Base-by-base conservation (phyloP, 2,113 vertebrate species). In the Chauna torquata region DNA sequence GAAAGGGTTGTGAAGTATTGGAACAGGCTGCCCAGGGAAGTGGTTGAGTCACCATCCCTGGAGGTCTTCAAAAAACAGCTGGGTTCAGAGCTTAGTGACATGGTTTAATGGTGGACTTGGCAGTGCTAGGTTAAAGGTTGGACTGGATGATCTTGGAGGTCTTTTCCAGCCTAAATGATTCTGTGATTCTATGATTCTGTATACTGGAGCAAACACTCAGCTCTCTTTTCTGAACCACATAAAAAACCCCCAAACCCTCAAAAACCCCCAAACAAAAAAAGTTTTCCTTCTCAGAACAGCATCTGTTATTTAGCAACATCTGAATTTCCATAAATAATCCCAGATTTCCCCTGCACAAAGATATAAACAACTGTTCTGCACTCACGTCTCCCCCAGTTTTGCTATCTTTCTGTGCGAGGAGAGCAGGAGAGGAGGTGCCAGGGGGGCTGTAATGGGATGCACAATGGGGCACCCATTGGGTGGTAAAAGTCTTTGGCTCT, bases 281-380 rank as follows among this genome's bases (percentile, higher is more conserved):
- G 28, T 92, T 94, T 90, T 87, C 72, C 90, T 96, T 95, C 96
- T 96, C 62, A 95, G 84, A 92, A 71, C 40, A 90, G 88, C 97
- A 97, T 98, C 97, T 98, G 98, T 97, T 98, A 93, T 95, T 97
- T 93, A 97, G 96, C 95, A 97, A 97, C 3, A 57, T 97, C 94
- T 96, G 95, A 97, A 97, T 97, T 95, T 96, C 90, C 96, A 92
- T 97, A 98, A 98, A 98, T 97, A 97, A 97, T 97, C 97, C 97
- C 98, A 98, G 97, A 98, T 98, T 97, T 96, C 90, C 85, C 86
- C 88, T 90, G 94, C 94, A 74, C 90, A 87, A 65, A 74, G 78
- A 92, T 93, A 93, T 97, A 97, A 98, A 98, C 98, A 97, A 93
- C 70, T 59, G 44, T 77, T 95, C 74, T 32, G 22, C 3, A 9